Conservation (phyloP, 2,797 vertebrate genomes). For the Crotalus adamanteus region DNA sequence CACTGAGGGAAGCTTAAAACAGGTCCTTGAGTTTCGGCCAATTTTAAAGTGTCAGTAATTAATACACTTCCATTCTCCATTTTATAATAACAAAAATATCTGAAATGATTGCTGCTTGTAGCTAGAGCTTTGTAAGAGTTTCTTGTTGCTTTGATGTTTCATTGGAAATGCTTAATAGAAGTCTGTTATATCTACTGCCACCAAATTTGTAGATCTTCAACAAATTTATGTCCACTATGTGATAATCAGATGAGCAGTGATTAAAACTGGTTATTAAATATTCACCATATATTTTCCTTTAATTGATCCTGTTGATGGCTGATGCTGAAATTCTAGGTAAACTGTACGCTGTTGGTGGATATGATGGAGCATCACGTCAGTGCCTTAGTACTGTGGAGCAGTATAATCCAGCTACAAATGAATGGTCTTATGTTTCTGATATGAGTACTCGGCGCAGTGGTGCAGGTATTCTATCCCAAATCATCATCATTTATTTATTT, state of each 20-base stretch:
- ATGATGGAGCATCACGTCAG: constrained; percentile 92
- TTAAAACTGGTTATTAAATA: not conserved
- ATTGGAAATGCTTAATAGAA: not conserved
- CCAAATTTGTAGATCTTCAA: not conserved
- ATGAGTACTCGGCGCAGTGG: constrained; percentile 97
- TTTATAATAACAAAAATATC: not conserved
- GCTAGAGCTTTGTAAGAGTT: not conserved
- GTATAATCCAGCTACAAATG: constrained; percentile 87
- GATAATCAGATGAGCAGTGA: not conserved
- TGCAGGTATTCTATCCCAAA: constrained; percentile 77
- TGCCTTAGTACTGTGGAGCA: constrained; percentile 95
- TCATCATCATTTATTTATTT: not conserved
- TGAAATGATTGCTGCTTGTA: not conserved
- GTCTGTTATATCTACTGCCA: not conserved
- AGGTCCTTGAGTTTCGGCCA: not conserved
- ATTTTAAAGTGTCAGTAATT: not conserved
- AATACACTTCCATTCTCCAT: constrained; percentile 6
- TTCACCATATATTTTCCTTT: not conserved
- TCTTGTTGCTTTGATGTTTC: not conserved
- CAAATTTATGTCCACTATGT: not conserved
- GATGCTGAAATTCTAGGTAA: constrained; percentile 74
- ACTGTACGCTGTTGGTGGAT: constrained; percentile 92
- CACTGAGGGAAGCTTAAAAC: not conserved
- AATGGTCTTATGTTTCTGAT: constrained; percentile 90
- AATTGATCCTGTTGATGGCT: not conserved